Base-by-base conservation (phyloP, 2,797 vertebrate species). In the Mallotus villosus region DNA sequence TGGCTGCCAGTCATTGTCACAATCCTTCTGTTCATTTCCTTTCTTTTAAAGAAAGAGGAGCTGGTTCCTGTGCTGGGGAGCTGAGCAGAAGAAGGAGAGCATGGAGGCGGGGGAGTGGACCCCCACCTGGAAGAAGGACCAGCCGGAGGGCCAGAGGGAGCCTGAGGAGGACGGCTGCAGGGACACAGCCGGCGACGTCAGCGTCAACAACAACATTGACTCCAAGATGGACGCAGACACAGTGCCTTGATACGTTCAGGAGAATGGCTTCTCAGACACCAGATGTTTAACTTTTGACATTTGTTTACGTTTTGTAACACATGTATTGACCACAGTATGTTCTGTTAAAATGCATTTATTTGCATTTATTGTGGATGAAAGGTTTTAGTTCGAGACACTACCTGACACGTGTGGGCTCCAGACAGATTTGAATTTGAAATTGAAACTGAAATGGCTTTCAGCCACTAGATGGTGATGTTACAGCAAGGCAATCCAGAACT, bases 31-130 rank as follows among this genome's bases (percentile, higher is more conserved):
- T 64, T 5, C 34, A 21, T 77, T 6, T 73, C 5, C 75, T 37
- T 74, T 17, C 29, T n/a, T 27, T 1, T 69, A 64, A 76, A 91
- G 88, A 74, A 86, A 77, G 37, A 82, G 61, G 63, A 64, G 25
- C 14, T 68, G 66, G 4, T 17, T 61, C 71, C 49, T n/a, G 3
- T 75, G 49, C 34, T 66, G 71, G 32, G 84, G 88, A 1, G 5
- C 19, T 12, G 77, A 84, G 67, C 77, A 84, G 67, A 81, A 86
- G 72, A 60, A 81, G 24, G 84, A 91, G n/a, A 53, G 59, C 69
- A 70, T 81, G 1, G 83, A 91, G 71, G 87, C 85, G 12, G 79
- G 89, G 59, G 82, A 89, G 29, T 87, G 83, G 75, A 78, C 78
- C 3, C 29, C 66, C 29, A 27, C 59, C 1, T 70, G 74, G 78